A percentile compares a stretch with the other conserved stretches of the same genome.
Evolutionary conservation across 35 echinoderm and acorn worm genomes (phyloP).

Genomic region (Strongylocentrotus purpuratus): DNA sequence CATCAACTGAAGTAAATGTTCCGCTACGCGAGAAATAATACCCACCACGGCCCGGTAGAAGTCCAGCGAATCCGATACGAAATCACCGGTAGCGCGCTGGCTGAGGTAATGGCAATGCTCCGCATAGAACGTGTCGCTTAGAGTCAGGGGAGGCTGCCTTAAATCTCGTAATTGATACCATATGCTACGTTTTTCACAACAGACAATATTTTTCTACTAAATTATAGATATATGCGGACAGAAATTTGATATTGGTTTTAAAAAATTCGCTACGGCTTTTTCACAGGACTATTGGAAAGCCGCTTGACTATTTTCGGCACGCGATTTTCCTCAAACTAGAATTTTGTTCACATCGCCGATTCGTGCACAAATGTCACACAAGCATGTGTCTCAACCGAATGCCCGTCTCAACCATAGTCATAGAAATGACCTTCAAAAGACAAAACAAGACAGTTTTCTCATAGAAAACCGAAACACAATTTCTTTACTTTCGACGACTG

Average conservation of each 20-base stretch:
- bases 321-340: not conserved
- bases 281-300: not conserved
- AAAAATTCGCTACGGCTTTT: not conserved
- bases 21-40: not conserved
- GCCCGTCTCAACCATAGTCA: not conserved
- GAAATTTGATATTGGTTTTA: not conserved
- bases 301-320: not conserved
- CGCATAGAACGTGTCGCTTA: not conserved
- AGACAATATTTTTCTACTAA: slow-evolving; percentile 27
- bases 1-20: no score
- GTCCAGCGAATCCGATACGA: not conserved
- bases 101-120: not conserved
- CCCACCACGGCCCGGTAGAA: not conserved
- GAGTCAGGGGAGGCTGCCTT: not conserved
- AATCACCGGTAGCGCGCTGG: not conserved
- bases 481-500: not conserved
- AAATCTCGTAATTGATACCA: not conserved
- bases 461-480: not conserved
- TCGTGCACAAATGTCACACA: not conserved
- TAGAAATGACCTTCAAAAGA: not conserved
- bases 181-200: not conserved
- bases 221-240: slow-evolving; percentile 17
- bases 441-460: not conserved
- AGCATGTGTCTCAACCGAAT: no score
- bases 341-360: not conserved